Base-by-base conservation (phyloP, 2,888 invertebrate genomes). In the Torymus tubicola region DNA sequence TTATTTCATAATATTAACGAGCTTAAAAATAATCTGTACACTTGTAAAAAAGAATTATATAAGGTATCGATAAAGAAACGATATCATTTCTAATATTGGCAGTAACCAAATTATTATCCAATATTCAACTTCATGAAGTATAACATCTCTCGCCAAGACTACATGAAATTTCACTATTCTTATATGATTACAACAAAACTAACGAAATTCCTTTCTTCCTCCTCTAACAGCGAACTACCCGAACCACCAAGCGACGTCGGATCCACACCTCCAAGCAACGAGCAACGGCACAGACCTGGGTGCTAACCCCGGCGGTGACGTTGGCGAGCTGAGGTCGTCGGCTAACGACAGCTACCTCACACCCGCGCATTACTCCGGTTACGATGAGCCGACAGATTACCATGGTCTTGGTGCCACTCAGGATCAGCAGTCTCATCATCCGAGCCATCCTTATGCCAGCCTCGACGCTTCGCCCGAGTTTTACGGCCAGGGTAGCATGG, bases 381-480 rank as follows among this genome's bases (percentile, higher is more conserved):
- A 90, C 83, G 94, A 94, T 83, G 92, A 92, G 81, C 92, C 92
- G 72, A 2, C 83, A 64, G 85, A 85, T 16, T 85, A 85, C 68
- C 85, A 85, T 64, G 84, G 82, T 11, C 80, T 85, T 21, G 78
- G 71, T n/a, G 87, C 93, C 42, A 8, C 42, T 42, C 42, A 42
- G 8, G 42, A 42, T 42, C 42, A 42, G 42, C 81, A 91, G 78
- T 91, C 91, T 76, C 92, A 93, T 82, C 90, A 90, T 76, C 86
- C 90, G 21, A 85, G 89, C n/a, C 93, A 93, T 84, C 92, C 93
- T 70, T 94, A 94, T 91, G 89, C 42, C 8, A 42, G 87, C 77
- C 93, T 93, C 91, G 96, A 94, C 90, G 94, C 92, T 91, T 95
- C 94, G 67, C 93, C 94, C 4, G 94, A 96, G 91, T 96, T 96